Base-by-base conservation (phyloP, 2,888 invertebrate genomes). In the Stramonita haemastoma region DNA sequence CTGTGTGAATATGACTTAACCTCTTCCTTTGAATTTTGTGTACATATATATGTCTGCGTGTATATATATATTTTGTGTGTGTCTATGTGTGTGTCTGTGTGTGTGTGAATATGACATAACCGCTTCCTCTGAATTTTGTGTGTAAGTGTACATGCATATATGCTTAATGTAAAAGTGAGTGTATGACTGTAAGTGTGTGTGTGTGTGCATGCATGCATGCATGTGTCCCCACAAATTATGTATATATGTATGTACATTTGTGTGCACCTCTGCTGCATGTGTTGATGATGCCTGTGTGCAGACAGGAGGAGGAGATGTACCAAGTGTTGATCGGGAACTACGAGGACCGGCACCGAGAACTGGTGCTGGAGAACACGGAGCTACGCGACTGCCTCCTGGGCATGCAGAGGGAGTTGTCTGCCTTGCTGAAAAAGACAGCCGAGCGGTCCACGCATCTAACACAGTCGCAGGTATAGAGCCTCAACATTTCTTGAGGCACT, bases 281-380 rank as follows among this genome's bases (percentile, higher is more conserved):
- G 13, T 29, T 84, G 46, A 57, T 32, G n/a, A 22, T 87, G 29
- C 34, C 8, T 87, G 57, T 66, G 29, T 87, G 22, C 87, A 91
- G 91, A 70, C 90, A 90, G 34, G 91, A 95, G 86, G 94, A 93
- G 84, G 95, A 95, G 90, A 93, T 95, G 93, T 95, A 95, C 91
- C 94, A 93, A 87, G 34, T 92, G 11, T 89, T 95, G 90, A 93
- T 95, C 77, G 88, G 90, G 26, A 94, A 93, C 90, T 95, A 94
- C 91, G 95, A 95, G 90, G 94, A 94, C 29, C 94, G 94, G 85
- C 95, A 95, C 89, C 92, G 93, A 90, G 94, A 94, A 87, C 90
- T 95, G 87, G 91, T 94, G 89, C 92, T 94, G 84, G 95, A 95
- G 91, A 95, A 95, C 91, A 91, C 92, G 32, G 94, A 94, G 17